These are phyloP conservation scores for Perca flavescens DNA, from an alignment of 2,113 vertebrate species.

Conservation along the genomic window DNA sequence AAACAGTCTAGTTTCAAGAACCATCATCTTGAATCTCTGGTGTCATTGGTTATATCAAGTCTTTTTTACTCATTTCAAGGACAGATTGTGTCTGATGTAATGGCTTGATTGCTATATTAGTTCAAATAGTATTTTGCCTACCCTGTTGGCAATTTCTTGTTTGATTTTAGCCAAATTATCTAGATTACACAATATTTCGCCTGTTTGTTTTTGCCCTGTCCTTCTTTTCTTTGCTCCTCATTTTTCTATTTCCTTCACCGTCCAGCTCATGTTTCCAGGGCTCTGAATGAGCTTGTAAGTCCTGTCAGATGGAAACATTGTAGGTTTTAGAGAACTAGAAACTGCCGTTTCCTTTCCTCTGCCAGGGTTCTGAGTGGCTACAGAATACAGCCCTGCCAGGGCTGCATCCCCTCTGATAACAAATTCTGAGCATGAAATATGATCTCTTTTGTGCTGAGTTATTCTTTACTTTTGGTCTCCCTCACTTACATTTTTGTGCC, in stretches of 20 bases:
- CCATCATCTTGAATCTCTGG: neutral
- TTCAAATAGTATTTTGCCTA: neutral
- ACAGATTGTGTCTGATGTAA: neutral
- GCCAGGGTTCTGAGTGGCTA: constrained; percentile 31
- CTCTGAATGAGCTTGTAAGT: constrained; percentile 28
- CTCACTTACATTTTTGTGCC: constrained; percentile 9
- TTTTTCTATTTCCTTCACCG: constrained; percentile 9
- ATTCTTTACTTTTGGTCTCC: constrained; percentile 35
- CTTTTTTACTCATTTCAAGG: neutral
- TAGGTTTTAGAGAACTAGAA: constrained; percentile 36
- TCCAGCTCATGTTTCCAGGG: constrained; percentile 24
- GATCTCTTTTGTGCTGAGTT: constrained; percentile 44
- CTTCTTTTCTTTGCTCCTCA: neutral
- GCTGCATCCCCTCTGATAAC: constrained; percentile 54
- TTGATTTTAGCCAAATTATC: neutral
- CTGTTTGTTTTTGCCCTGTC: constrained; percentile 1
- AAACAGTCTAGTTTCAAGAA: neutral
- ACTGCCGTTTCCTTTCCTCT: constrained; percentile 36
- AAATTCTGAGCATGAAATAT: constrained; percentile 48
- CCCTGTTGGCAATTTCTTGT: neutral
- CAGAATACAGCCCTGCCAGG: neutral
- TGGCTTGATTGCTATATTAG: neutral
- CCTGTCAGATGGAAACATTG: constrained; percentile 38
- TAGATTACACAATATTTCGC: neutral
- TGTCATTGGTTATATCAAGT: neutral